These are phyloP conservation scores for Zaprionus davidi DNA, from an alignment of 1,140 invertebrate species.

Conservation along the genomic window DNA sequence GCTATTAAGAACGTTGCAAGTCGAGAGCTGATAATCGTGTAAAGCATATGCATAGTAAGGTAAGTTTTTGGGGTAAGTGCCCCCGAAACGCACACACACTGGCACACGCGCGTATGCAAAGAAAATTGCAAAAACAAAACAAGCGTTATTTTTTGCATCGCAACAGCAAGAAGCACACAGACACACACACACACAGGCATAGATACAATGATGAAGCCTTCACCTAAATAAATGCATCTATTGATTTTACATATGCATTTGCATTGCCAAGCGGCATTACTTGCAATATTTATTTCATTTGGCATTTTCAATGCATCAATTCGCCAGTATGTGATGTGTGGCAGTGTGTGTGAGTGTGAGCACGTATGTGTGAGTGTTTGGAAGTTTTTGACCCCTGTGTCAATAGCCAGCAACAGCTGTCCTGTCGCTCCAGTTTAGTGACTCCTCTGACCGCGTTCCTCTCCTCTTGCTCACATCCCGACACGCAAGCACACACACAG, in stretches of 20 bases:
- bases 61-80: constrained; percentile 47
- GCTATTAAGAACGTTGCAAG: background rate
- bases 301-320: background rate
- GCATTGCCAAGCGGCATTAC: constrained; percentile 49
- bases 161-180: constrained; percentile 36
- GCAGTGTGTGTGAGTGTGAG: background rate
- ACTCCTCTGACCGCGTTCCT: background rate
- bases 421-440: constrained; percentile 39
- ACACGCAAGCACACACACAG: background rate
- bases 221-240: constrained; percentile 54
- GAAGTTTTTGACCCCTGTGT: constrained; percentile 36
- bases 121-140: constrained; percentile 60
- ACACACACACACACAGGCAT: constrained; percentile 33
- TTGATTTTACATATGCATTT: constrained; percentile 57
- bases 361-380: background rate
- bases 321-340: background rate
- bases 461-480: background rate
- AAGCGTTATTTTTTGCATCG: constrained; percentile 34
- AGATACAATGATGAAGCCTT: constrained; percentile 69
- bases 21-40: constrained; percentile 7
- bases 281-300: constrained; percentile 31
- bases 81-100: constrained; percentile 14
- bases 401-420: constrained; percentile 63
- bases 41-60: constrained; percentile 36
- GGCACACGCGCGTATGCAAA: constrained; percentile 32